Conservation (phyloP, 2,888 invertebrate genomes). For the Patella depressa region DNA sequence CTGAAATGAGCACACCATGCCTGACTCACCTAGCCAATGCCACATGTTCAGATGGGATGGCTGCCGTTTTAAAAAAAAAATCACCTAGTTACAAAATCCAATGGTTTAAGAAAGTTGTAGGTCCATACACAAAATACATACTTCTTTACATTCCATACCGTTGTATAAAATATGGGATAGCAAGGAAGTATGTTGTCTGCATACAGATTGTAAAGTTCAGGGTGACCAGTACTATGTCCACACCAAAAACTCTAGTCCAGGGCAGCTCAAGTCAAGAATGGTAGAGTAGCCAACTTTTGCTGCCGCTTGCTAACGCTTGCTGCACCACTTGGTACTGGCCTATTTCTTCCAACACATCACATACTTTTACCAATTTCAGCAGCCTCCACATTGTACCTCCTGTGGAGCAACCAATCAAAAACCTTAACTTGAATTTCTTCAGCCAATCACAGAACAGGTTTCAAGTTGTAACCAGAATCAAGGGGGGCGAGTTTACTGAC, state of each 20-base stretch:
- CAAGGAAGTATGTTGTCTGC: slow-evolving; percentile 95
- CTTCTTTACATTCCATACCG: slow-evolving; percentile 98
- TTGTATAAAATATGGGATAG: slow-evolving; percentile 85
- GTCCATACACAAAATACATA: slow-evolving; percentile 72
- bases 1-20: neutral
- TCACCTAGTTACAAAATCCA: no score
- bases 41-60: no score
- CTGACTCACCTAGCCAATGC: neutral
- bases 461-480: slow-evolving; percentile 44
- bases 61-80: no score
- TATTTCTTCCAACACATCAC: slow-evolving; percentile 45
- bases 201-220: slow-evolving; percentile 39
- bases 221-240: slow-evolving; percentile 11
- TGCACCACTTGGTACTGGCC: slow-evolving; percentile 33
- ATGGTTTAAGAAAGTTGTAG: no score
- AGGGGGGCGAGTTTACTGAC: slow-evolving; percentile 38
- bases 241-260: neutral
- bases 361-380: slow-evolving; percentile 66
- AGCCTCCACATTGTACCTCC: slow-evolving; percentile 51
- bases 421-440: slow-evolving; percentile 36
- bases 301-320: slow-evolving; percentile 15
- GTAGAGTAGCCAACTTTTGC: slow-evolving; percentile 17
- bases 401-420: slow-evolving; percentile 55
- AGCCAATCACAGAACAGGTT: slow-evolving; percentile 44
- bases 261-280: slow-evolving; percentile 16